A percentile compares a stretch with the other conserved stretches of the same genome.
Evolutionary conservation across 2,113 vertebrate species (phyloP).

Genomic region (Spermophilus dauricus): DNA sequence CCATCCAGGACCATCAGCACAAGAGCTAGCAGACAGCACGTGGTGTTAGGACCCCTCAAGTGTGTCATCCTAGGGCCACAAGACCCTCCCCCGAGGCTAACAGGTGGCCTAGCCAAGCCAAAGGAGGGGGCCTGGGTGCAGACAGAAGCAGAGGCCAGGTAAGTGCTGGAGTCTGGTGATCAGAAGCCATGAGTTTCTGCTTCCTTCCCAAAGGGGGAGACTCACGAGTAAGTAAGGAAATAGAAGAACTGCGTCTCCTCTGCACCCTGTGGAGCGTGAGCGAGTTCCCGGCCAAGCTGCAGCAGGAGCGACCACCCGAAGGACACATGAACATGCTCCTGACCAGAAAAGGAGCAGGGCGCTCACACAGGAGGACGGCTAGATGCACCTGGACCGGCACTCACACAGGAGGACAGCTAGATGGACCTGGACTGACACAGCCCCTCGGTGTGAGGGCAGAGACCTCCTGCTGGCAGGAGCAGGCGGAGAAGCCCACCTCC

Average conservation of each 20-base stretch:
- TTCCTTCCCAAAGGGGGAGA: background rate
- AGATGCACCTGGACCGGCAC: background rate
- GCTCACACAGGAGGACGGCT: too few species aligned
- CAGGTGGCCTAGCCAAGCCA: background rate
- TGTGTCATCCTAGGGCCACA: background rate
- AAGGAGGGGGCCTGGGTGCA: rapidly evolving
- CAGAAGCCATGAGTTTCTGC: background rate
- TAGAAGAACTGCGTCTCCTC: rapidly evolving
- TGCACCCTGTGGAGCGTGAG: rapidly evolving
- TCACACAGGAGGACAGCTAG: too few species aligned
- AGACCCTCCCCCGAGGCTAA: too few species aligned
- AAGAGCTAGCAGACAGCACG: rapidly evolving
- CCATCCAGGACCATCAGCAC: rapidly evolving
- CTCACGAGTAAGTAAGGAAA: rapidly evolving
- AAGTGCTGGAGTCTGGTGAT: background rate
- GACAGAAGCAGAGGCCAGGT: background rate
- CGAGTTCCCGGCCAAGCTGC: rapidly evolving
- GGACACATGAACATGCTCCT: rapidly evolving
- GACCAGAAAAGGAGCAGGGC: rapidly evolving
- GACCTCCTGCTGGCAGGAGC: background rate
- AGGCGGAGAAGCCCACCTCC: too few species aligned
- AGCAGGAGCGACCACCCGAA: rapidly evolving
- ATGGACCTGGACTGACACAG: background rate
- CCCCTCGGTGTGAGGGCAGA: background rate
- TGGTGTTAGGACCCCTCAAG: background rate